Percentiles rank a stretch among this genome's conserved stretches.
Conservation (phyloP, 2,113 vertebrate genomes). For the Calonectris borealis region DNA sequence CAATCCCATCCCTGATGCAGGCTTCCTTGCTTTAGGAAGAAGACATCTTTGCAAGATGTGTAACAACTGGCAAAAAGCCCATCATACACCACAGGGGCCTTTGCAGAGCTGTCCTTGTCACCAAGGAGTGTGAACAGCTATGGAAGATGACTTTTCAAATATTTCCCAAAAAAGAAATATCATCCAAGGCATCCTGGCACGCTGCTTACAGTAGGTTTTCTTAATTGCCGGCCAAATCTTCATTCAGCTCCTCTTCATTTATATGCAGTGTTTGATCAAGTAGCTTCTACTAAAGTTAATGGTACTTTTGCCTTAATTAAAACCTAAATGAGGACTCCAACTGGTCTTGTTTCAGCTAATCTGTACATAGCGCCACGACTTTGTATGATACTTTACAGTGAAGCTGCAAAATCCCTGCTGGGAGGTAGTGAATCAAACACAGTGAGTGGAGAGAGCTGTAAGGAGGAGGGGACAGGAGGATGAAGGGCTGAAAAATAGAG, state of each 20-base stretch:
- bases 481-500: neutral
- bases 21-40: neutral
- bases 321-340: slow-evolving; percentile 35
- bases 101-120: neutral
- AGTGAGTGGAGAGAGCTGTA: neutral
- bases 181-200: neutral
- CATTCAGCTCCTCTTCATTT: slow-evolving; percentile 19
- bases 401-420: neutral
- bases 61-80: neutral
- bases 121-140: neutral
- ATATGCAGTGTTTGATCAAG: slow-evolving; percentile 8
- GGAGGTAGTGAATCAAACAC: neutral
- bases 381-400: neutral
- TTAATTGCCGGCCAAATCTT: neutral
- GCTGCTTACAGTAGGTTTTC: neutral
- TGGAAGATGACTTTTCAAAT: neutral
- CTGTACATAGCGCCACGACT: neutral
- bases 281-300: slow-evolving; percentile 3
- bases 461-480: neutral
- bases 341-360: slow-evolving; percentile 14
- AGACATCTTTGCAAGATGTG: neutral
- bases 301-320: slow-evolving; percentile 52
- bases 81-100: neutral
- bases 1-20: neutral
- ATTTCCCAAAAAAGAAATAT: neutral